Evolutionary conservation across 2,888 invertebrate species (phyloP).

Genomic region (Calephelis perditalis): DNA sequence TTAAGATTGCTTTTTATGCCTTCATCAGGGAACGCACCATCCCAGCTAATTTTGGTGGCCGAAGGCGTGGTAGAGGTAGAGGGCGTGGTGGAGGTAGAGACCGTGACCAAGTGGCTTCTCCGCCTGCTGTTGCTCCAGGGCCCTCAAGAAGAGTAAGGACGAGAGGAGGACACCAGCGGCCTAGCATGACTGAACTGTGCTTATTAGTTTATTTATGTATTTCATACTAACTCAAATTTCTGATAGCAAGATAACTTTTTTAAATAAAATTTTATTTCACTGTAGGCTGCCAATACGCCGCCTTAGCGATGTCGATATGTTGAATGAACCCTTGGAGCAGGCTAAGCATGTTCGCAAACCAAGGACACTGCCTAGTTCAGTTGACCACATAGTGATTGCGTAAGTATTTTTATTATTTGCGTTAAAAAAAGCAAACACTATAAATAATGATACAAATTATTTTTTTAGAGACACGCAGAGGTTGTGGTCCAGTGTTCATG

Average conservation of each 20-base stretch:
- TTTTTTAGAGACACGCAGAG: slow-evolving; percentile 1
- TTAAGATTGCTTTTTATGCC: background rate
- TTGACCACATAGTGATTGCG: background rate
- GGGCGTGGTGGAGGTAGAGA: background rate
- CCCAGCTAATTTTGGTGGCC: background rate
- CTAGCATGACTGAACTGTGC: background rate
- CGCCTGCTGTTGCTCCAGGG: background rate
- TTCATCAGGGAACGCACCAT: background rate
- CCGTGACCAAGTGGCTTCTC: background rate
- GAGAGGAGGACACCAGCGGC: slow-evolving; percentile 1
- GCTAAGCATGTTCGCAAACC: background rate
- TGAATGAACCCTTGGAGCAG: background rate
- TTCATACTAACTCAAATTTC: background rate
- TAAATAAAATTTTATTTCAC: slow-evolving; percentile 1
- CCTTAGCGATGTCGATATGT: background rate
- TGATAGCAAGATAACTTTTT: slow-evolving; percentile 1
- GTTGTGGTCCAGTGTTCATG: background rate
- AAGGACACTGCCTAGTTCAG: background rate
- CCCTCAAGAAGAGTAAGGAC: background rate
- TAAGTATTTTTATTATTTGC: slow-evolving; percentile 1
- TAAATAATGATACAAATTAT: background rate
- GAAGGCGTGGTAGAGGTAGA: background rate
- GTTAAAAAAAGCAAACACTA: slow-evolving; percentile 1
- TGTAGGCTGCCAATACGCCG: background rate
- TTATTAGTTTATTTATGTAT: background rate